These are phyloP conservation scores for Deilephila porcellus DNA, from an alignment of 2,888 invertebrate species.

Conservation along the genomic window DNA sequence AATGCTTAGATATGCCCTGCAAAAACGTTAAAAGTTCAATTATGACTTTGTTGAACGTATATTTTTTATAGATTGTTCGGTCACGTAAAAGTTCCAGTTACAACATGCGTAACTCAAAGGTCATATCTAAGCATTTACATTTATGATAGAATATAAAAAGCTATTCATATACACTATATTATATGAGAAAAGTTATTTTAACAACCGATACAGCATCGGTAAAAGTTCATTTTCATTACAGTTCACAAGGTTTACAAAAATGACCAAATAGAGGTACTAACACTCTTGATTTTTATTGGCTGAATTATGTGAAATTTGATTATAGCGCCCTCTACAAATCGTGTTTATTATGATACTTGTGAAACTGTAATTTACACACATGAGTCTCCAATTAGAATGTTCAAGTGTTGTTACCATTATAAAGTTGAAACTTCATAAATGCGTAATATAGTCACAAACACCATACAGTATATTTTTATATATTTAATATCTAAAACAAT, in stretches of 20 bases:
- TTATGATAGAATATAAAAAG: slow-evolving; percentile 2
- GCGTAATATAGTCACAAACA: not conserved
- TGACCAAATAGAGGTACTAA: too few relatives aligned
- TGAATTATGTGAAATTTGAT: not conserved
- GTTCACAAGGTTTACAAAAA: too few relatives aligned
- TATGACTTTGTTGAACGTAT: too few relatives aligned
- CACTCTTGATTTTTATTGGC: not conserved
- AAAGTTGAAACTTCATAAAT: not conserved
- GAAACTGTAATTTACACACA: not conserved
- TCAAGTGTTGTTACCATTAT: not conserved
- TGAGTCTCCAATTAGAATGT: not conserved
- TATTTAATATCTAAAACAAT: too few relatives aligned
- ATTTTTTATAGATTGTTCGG: too few relatives aligned
- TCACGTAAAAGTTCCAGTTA: too few relatives aligned
- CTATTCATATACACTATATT: slow-evolving; percentile 14
- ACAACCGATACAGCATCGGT: not conserved
- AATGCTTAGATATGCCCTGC: not conserved
- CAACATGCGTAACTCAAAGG: too few relatives aligned
- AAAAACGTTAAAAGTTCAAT: not conserved
- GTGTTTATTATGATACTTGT: not conserved
- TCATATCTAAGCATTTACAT: slow-evolving; percentile 10
- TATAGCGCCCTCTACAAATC: not conserved
- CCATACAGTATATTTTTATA: not conserved
- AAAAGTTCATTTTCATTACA: too few relatives aligned
- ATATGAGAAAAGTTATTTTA: slow-evolving; percentile 3